Evolutionary conservation across 2,888 invertebrate genomes (phyloP), one percentile per base, ranked within the genome.

Genomic region (Meloe dianella): DNA sequence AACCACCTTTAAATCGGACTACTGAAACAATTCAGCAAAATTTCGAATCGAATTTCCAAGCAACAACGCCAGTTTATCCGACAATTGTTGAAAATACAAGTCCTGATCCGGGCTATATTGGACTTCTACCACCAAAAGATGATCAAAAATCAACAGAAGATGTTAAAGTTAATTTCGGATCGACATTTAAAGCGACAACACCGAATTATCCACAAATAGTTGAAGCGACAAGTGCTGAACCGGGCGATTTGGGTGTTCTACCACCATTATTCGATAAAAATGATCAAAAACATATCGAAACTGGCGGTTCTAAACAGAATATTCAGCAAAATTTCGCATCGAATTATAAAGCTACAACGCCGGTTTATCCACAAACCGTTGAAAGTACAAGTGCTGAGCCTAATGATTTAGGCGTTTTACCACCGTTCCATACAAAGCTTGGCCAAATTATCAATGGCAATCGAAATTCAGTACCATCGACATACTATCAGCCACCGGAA

Each of bases 31-130:
- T 20, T 20, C 5, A n/a, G 47, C 14, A 47, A 54, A 59, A 14
- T 57, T 60, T n/a, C 51, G 7, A 54, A 20, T 35, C 56, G 35
- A 17, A 56, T 14, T 77, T 75, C 61, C 75, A 75, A 66, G 77
- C 77, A n/a, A 79, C 79, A 6, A 78, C 78, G 12, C 79, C 79
- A 9, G 77, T 75, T 20, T 79, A 79, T 67, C 80, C 80, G 3
- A 67, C 64, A 63, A 69, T 70, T 22, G 80, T 80, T 1, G 78
- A 78, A 17, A 57, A 73, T 1, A 77, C 78, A 7, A 71, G 73
- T 30, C 72, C 69, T n/a, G 30, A 70, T 51, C 74, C 75, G 1
- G 67, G 68, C 17, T 66, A 69, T 30, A 64, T 73, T 3, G 78
- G 77, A 38, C 57, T 78, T 27, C 27, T 77, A 61, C 75, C 47